Conservation (phyloP, 2,888 invertebrate species). For the Eutolmus rufibarbis region DNA sequence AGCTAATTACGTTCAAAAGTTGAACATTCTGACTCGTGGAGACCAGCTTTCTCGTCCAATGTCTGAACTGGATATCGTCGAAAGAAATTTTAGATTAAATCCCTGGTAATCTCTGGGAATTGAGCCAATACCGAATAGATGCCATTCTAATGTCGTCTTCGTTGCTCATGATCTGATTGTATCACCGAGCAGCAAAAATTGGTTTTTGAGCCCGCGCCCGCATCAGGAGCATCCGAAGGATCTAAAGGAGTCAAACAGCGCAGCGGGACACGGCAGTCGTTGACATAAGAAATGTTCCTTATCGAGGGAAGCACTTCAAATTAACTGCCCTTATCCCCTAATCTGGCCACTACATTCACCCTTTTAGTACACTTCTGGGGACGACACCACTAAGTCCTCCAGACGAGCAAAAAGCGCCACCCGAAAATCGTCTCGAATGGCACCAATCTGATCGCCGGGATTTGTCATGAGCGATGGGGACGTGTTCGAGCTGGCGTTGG, state of each 20-base stretch:
- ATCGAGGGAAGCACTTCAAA: slow-evolving; percentile 4
- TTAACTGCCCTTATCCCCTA: slow-evolving; percentile 22
- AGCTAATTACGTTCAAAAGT: too few relatives aligned
- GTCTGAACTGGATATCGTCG: background rate
- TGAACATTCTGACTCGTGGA: background rate
- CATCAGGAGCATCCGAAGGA: background rate
- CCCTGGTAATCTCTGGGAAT: background rate
- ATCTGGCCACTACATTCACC: slow-evolving; percentile 9
- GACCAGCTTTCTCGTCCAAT: background rate
- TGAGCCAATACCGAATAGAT: background rate
- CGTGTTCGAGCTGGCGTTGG: background rate
- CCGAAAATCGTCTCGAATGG: slow-evolving; percentile 18
- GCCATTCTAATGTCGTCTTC: slow-evolving; percentile 5
- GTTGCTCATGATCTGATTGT: background rate
- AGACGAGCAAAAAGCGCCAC: background rate
- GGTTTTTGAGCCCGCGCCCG: background rate
- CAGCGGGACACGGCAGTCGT: background rate
- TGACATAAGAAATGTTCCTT: slow-evolving; percentile 19
- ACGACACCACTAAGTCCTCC: background rate
- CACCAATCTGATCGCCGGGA: slow-evolving; percentile 7
- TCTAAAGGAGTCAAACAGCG: background rate
- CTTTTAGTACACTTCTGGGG: slow-evolving; percentile 1
- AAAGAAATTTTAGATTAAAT: background rate
- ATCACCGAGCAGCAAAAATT: slow-evolving; percentile 8
- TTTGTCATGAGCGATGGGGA: slow-evolving; percentile 6